Percentiles rank a stretch among this genome's conserved stretches.
Conservation (phyloP, 2,797 vertebrate species). For the Rhinichthys osculus region DNA sequence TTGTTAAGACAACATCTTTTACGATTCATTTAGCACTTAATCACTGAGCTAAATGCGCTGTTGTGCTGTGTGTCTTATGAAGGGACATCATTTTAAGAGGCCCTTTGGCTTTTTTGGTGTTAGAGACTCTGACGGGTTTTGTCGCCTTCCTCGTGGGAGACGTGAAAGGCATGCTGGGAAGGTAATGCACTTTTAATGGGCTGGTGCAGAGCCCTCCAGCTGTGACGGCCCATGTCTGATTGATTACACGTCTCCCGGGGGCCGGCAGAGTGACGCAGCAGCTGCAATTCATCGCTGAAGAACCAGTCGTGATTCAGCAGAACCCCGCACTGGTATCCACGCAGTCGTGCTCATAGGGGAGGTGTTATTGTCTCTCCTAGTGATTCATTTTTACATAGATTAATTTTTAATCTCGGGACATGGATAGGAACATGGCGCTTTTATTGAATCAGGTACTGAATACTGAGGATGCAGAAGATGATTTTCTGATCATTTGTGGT, state of each 20-base stretch:
- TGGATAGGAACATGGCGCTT: neutral
- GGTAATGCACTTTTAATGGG: conserved; percentile 77
- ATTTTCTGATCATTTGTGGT: neutral
- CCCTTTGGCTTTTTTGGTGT: conserved; percentile 17
- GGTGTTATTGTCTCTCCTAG: conserved; percentile 5
- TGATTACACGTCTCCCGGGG: conserved; percentile 67
- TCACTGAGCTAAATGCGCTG: neutral
- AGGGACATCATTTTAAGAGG: conserved; percentile 18
- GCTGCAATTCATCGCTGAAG: conserved; percentile 63
- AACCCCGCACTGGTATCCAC: neutral
- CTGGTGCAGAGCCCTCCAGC: conserved; percentile 63
- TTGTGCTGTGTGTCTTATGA: neutral
- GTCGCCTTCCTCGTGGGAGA: conserved; percentile 32
- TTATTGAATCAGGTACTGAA: conserved; percentile 7
- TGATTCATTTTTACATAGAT: conserved; percentile 32
- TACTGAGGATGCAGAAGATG: neutral
- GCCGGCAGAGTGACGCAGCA: conserved; percentile 68
- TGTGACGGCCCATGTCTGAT: conserved; percentile 64
- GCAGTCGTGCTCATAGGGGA: conserved; percentile 1
- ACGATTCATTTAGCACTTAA: conserved; percentile 3
- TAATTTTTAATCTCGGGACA: neutral
- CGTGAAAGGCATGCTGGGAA: conserved; percentile 69
- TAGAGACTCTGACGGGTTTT: conserved; percentile 20
- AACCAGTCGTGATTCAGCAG: conserved; percentile 56
- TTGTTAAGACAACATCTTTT: conserved; percentile 5